Conservation (phyloP, 1,140 invertebrate species). For the Kradibia gibbosae region DNA sequence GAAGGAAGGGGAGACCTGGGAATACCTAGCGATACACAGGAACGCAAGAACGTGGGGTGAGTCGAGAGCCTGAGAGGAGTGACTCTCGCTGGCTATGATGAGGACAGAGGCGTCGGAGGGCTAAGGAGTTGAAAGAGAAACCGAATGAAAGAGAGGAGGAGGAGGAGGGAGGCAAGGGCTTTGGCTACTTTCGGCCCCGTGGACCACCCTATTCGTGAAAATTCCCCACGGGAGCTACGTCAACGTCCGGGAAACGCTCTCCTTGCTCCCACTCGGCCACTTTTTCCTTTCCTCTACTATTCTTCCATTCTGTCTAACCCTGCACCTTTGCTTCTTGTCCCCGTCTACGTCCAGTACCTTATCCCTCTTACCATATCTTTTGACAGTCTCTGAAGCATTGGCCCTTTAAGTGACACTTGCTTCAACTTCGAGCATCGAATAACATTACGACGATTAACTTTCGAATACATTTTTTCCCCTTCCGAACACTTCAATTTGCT, state of each 20-base stretch:
- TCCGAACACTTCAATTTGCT: background rate
- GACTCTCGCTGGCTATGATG: constrained; percentile 14
- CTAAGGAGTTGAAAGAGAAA: background rate
- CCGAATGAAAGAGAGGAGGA: constrained; percentile 34
- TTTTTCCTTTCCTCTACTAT: background rate
- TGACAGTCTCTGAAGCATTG: background rate
- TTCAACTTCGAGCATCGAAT: constrained; percentile 30
- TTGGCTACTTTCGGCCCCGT: constrained; percentile 44
- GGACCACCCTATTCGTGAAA: constrained; percentile 62
- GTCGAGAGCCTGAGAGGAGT: background rate
- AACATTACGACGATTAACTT: constrained; percentile 12
- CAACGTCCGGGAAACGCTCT: constrained; percentile 65
- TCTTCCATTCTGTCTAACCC: background rate
- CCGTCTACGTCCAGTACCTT: background rate
- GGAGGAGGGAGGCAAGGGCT: constrained; percentile 41
- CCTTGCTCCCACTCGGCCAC: background rate
- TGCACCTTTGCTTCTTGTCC: background rate
- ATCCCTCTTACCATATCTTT: background rate
- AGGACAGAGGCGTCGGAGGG: background rate
- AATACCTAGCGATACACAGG: background rate
- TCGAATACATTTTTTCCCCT: background rate
- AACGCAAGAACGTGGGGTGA: constrained; percentile 22
- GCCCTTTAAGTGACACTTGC: constrained; percentile 7
- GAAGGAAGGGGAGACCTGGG: constrained; percentile 22
- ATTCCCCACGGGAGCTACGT: constrained; percentile 68